Conservation (phyloP, 2,888 invertebrate species). For the Athalia cordata region DNA sequence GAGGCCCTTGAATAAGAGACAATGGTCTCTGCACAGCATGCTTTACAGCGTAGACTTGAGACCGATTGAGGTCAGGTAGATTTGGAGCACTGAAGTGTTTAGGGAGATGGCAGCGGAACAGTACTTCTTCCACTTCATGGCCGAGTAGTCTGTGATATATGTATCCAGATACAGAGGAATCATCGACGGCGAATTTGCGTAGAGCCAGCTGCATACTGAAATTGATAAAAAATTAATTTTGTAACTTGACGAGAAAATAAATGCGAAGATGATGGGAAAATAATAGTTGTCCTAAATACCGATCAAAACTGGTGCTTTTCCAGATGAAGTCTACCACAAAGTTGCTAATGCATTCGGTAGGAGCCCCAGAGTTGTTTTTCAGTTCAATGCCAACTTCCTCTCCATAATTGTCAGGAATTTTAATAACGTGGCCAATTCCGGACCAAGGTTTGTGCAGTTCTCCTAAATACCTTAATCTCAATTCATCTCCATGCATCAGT, state of each 20-base stretch:
- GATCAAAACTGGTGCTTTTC: conserved; percentile 99
- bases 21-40: conserved; percentile 97
- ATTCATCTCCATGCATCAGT: conserved; percentile 98
- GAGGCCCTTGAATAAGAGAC: conserved; percentile 97
- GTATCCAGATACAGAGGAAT: conserved; percentile 96
- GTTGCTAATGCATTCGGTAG: conserved; percentile 94
- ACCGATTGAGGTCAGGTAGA: conserved; percentile 97
- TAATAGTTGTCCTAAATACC: conserved; percentile 74
- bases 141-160: conserved; percentile 98
- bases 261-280: conserved; percentile 35
- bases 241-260: conserved; percentile 39
- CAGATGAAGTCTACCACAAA: conserved; percentile 99
- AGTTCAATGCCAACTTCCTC: conserved; percentile 99
- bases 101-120: conserved; percentile 93
- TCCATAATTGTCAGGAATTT: conserved; percentile 95
- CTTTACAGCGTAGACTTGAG: conserved; percentile 98
- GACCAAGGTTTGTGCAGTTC: conserved; percentile 96
- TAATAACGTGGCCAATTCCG: conserved; percentile 98
- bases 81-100: conserved; percentile 98
- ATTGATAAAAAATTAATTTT: conserved; percentile 50
- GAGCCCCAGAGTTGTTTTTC: conserved; percentile 93
- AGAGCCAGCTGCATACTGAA: conserved; percentile 95
- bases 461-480: conserved; percentile 93
- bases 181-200: conserved; percentile 96
- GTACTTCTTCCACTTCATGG: conserved; percentile 94